Conservation (phyloP, 2,888 invertebrate species). For the Anaspis maculata region DNA sequence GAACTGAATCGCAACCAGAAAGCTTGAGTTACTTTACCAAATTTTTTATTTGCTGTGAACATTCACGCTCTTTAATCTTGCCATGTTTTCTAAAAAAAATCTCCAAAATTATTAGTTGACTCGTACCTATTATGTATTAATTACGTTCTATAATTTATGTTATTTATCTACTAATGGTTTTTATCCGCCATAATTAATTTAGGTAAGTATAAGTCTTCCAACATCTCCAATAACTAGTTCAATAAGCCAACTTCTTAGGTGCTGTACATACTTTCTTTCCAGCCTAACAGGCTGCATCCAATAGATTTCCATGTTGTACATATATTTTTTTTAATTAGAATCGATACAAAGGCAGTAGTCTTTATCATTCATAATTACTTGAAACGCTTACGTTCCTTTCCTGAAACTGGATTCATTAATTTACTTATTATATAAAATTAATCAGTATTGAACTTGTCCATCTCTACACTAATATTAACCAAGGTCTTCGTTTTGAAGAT, state of each 20-base stretch:
- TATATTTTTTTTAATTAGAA: no score
- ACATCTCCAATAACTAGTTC: conserved; percentile 4
- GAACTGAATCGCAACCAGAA: not conserved
- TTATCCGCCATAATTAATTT: conserved; percentile 34
- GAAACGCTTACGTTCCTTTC: no score
- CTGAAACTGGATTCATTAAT: no score
- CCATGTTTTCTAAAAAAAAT: conserved; percentile 21
- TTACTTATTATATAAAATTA: no score
- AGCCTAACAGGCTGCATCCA: no score
- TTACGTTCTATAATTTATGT: conserved; percentile 23
- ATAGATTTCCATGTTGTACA: no score
- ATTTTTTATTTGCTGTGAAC: conserved; percentile 19
- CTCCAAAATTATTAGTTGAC: conserved; percentile 12
- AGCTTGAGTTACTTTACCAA: conserved; percentile 26
- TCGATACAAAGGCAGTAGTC: no score
- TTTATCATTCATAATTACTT: no score
- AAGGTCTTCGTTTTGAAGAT: no score
- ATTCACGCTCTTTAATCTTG: conserved; percentile 26
- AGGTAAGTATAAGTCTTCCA: conserved; percentile 23
- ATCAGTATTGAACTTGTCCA: no score
- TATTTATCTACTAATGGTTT: conserved; percentile 28
- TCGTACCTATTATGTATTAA: conserved; percentile 18
- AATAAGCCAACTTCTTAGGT: conserved; percentile 11
- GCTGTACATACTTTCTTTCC: no score
- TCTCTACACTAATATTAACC: no score